Evolutionary conservation across 2,113 vertebrate species (phyloP).

Genomic region (Rhynchomys soricoides): DNA sequence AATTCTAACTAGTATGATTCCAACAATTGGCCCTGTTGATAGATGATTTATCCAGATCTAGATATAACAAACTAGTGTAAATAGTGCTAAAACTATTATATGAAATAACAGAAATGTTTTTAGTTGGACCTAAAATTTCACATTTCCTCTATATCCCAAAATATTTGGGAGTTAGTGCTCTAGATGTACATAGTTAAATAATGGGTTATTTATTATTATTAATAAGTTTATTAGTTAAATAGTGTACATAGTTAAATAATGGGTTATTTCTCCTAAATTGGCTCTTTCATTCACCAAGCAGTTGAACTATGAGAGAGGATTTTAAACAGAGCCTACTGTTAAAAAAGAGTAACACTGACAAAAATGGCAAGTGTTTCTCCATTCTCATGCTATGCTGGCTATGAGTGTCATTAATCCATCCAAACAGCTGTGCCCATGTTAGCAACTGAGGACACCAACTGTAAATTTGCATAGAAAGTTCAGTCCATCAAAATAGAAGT

Average conservation of each 20-base stretch:
- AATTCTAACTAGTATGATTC: slow-evolving; percentile 55
- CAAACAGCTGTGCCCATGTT: neutral
- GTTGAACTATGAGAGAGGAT: neutral
- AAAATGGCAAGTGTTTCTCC: neutral
- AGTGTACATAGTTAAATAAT: neutral
- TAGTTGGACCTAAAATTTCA: slow-evolving; percentile 65
- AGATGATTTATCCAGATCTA: slow-evolving; percentile 34
- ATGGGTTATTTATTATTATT: neutral
- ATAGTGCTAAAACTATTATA: slow-evolving; percentile 47
- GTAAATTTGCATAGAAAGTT: neutral
- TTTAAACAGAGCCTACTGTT: neutral
- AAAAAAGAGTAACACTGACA: neutral
- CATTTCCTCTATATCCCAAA: slow-evolving; percentile 52
- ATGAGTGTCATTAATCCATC: slow-evolving; percentile 46
- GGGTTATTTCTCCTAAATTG: neutral
- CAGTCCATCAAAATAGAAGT: neutral
- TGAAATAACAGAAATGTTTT: slow-evolving; percentile 36
- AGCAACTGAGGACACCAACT: neutral
- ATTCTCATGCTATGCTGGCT: neutral
- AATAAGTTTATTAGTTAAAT: too few relatives aligned
- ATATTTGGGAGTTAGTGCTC: neutral
- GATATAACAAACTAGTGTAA: neutral
- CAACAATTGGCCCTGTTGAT: slow-evolving; percentile 18
- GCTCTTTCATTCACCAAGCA: neutral
- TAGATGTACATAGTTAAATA: neutral